phyloP scores from a whole-genome alignment of 2,113 vertebrate genomes.

The Cavia porcellus region DNA sequence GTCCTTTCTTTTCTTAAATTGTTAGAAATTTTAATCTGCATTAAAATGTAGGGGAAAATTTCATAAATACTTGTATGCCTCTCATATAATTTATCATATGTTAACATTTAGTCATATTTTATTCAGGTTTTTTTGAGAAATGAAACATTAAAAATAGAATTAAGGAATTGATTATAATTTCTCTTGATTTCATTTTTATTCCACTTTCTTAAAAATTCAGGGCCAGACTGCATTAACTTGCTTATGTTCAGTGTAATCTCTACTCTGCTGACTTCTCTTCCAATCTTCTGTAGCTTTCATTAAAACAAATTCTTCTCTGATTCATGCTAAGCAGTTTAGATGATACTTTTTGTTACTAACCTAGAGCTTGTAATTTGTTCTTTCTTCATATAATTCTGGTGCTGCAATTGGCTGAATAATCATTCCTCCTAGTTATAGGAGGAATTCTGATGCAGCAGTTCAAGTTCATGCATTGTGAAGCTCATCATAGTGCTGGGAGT shows the following conservation, averaged over 20 bases:
- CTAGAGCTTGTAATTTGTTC: not conserved
- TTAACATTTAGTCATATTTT: not conserved
- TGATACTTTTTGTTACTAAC: not conserved
- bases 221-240: not conserved
- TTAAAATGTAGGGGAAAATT: not conserved
- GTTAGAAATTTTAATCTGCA: not conserved
- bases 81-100: not conserved
- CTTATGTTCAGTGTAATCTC: not conserved
- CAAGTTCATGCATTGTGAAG: not conserved
- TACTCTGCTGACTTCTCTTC: not conserved
- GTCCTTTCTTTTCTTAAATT: not conserved
- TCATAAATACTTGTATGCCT: not conserved
- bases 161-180: not conserved
- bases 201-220: not conserved
- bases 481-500: not conserved
- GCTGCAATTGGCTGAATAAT: not conserved
- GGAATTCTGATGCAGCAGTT: not conserved
- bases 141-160: slow-evolving; percentile 23
- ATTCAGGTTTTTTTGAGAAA: not conserved
- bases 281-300: not conserved
- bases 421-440: not conserved
- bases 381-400: not conserved
- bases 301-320: slow-evolving; percentile 1
- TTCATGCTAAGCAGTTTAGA: not conserved
- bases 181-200: not conserved